phyloP scores from a whole-genome alignment of 92 coral and sea anemone species.

The Siderastrea siderea region DNA sequence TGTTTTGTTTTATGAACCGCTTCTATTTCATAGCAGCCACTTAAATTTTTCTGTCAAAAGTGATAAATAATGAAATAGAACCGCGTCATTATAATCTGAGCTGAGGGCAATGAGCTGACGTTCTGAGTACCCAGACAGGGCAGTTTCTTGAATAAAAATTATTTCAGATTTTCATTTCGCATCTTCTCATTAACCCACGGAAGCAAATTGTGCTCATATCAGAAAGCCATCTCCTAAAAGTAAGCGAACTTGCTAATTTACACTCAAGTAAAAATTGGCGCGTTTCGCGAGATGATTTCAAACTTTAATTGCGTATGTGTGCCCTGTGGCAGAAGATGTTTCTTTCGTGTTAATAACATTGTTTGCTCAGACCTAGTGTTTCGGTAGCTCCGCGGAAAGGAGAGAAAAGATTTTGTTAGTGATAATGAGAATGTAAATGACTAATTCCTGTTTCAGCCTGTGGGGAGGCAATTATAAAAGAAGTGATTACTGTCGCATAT shows the following conservation, averaged over 20 bases:
- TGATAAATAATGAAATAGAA: slow-evolving; percentile 30
- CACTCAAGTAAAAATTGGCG: slow-evolving; percentile 4
- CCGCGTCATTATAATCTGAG: background rate
- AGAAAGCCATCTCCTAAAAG: slow-evolving; percentile 1
- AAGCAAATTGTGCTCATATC: slow-evolving; percentile 13
- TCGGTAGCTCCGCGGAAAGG: slow-evolving; percentile 4
- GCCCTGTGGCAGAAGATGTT: background rate
- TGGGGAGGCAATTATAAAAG: slow-evolving; percentile 32
- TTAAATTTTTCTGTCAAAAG: slow-evolving; percentile 38
- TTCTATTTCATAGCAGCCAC: slow-evolving; percentile 30
- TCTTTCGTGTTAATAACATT: slow-evolving; percentile 9
- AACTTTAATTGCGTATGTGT: slow-evolving; percentile 2
- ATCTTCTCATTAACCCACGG: slow-evolving; percentile 2
- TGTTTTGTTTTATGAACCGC: slow-evolving; percentile 23
- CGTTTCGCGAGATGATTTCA: background rate
- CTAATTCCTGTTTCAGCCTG: background rate
- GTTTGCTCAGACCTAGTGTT: slow-evolving; percentile 13
- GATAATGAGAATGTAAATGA: slow-evolving; percentile 10
- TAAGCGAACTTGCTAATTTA: slow-evolving; percentile 2
- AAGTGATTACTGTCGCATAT: slow-evolving; percentile 28
- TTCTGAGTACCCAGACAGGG: background rate
- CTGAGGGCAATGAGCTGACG: background rate
- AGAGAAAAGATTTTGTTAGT: slow-evolving; percentile 2
- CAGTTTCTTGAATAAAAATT: background rate
- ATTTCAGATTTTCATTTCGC: slow-evolving; percentile 9